These are phyloP conservation scores for Drosophila rellima DNA, from an alignment of 2,888 invertebrate species.

Conservation along the genomic window DNA sequence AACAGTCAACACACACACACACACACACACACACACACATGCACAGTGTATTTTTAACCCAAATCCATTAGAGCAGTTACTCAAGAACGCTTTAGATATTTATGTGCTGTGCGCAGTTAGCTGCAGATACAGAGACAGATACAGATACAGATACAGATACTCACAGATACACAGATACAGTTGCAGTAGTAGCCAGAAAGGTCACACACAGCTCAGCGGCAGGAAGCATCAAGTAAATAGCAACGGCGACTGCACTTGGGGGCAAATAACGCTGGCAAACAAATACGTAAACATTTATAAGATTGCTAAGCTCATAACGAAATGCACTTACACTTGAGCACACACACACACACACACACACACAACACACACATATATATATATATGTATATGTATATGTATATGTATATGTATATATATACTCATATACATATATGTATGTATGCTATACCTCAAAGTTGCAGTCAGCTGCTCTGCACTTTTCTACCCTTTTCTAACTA, in stretches of 20 bases:
- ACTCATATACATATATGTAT: no score
- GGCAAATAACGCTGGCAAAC: slow-evolving; percentile 67
- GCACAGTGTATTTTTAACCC: slow-evolving; percentile 77
- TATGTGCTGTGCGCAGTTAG: slow-evolving; percentile 66
- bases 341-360: slow-evolving; percentile 16
- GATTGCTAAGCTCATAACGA: slow-evolving; percentile 80
- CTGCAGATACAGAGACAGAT: slow-evolving; percentile 29
- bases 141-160: slow-evolving; percentile 24
- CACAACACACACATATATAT: no score
- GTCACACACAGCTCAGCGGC: slow-evolving; percentile 54
- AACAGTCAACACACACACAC: slow-evolving; percentile 33
- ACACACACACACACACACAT: slow-evolving; percentile 10
- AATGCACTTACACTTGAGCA: slow-evolving; percentile 74
- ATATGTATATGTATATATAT: not conserved
- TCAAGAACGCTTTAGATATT: slow-evolving; percentile 81
- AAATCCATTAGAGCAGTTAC: slow-evolving; percentile 82
- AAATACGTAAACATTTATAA: slow-evolving; percentile 80
- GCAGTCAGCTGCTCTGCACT: slow-evolving; percentile 23
- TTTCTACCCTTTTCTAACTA: slow-evolving; percentile 1
- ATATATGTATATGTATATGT: not conserved
- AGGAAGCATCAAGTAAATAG: slow-evolving; percentile 75
- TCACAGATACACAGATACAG: slow-evolving; percentile 27
- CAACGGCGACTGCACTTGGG: slow-evolving; percentile 57
- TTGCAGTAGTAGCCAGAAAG: slow-evolving; percentile 52
- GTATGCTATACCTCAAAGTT: slow-evolving; percentile 42